A percentile compares a stretch with the other conserved stretches of the same genome.
Conservation (phyloP, 2,113 vertebrate genomes). For the Gavia stellata region DNA sequence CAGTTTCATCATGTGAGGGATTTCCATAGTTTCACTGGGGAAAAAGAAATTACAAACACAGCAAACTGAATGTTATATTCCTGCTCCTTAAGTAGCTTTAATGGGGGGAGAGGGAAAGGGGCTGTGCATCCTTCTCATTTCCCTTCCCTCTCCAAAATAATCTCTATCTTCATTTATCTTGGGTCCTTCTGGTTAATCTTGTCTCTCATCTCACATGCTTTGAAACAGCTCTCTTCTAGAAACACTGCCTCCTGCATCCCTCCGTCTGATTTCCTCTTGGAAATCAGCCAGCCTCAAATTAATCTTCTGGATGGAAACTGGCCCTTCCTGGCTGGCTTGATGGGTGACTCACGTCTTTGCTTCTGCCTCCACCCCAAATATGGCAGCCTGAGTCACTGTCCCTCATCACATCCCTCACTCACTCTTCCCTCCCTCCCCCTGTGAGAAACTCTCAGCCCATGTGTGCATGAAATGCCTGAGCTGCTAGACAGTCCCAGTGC, state of each 20-base stretch:
- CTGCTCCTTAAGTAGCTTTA: not conserved
- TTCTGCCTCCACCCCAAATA: not conserved
- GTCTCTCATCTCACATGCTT: not conserved
- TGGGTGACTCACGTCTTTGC: constrained; percentile 47
- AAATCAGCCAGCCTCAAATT: constrained; percentile 12
- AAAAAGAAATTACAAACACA: not conserved
- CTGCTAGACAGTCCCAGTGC: not conserved
- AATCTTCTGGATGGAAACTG: not conserved
- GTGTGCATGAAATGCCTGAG: not conserved
- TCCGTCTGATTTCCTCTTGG: constrained; percentile 16
- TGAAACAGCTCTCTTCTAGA: not conserved
- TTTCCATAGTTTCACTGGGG: not conserved
- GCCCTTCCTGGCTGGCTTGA: not conserved
- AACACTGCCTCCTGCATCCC: not conserved
- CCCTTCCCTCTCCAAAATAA: not conserved
- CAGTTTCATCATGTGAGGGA: not conserved
- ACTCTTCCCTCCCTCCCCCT: not conserved
- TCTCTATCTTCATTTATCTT: not conserved
- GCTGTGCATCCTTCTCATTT: not conserved
- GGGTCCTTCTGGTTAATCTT: not conserved
- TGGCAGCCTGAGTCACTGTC: constrained; percentile 22
- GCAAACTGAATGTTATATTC: not conserved
- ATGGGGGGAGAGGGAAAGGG: not conserved
- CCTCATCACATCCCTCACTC: not conserved
- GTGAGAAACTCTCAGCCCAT: constrained; percentile 22